Evolutionary conservation across 2,888 invertebrate genomes (phyloP), one percentile per base, ranked within the genome.

Genomic region (Vanessa cardui): DNA sequence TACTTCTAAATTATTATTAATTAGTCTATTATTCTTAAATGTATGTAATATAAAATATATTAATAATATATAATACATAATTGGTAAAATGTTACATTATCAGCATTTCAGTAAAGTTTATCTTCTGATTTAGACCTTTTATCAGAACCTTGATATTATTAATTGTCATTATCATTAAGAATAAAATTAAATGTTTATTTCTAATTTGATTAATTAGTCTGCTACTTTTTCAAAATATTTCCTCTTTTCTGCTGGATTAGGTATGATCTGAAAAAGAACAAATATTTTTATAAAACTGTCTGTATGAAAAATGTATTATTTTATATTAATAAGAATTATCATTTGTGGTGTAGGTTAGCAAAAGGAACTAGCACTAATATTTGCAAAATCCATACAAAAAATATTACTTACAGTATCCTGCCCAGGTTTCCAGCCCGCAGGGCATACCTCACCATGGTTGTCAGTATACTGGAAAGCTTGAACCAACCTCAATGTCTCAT

Each of bases 381-480:
- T 12, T 39, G 9, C 39, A 2, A 9, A 9, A 9, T 7, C 2
- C 12, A 39, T 39, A 39, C 39, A 39, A 39, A 60, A 50, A 62
- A 63, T 71, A 71, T 70, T 72, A 86, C 94, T 93, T 88, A 98
- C 98, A 64, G 98, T 98, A 86, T 97, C 97, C 88, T 96, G 95
- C 45, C 98, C 98, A 59, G 98, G 98, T 88, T 97, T 97, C 98
- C 98, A 99, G 47, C 97, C 97, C 76, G 98, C 97, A 26, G 98
- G 98, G 83, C 98, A 99, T 0, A 99, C 98, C 93, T 99, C 98
- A 18, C 98, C 98, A 80, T 98, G 97, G 39, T 95, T 94, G 83
- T 98, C 98, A 0, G 98, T 98, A 80, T 97, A 98, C 85, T 98
- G 98, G 93, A 99, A 98, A 66, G 98, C 98, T 93, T 99, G 98